These are phyloP conservation scores for Parthenolecanium corni DNA, from an alignment of 2,888 invertebrate species.

Conservation along the genomic window DNA sequence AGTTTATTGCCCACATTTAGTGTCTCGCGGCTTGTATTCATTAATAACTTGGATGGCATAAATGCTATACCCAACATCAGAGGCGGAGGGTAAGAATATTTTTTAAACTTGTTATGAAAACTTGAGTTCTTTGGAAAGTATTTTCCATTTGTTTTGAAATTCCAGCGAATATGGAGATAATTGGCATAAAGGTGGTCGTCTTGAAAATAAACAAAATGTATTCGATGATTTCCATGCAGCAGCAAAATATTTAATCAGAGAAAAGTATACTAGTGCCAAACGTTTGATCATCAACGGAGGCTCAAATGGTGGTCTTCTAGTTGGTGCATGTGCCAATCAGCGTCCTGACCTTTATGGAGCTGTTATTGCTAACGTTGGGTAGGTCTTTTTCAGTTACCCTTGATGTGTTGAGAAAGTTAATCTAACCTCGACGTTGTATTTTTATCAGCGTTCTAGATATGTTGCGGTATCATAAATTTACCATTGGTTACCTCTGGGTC, in stretches of 20 bases:
- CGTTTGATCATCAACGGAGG: slow-evolving; percentile 84
- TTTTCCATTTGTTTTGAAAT: slow-evolving; percentile 5
- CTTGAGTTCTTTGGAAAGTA: background rate
- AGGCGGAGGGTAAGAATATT: slow-evolving; percentile 71
- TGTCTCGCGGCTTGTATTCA: slow-evolving; percentile 72
- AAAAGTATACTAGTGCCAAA: slow-evolving; percentile 63
- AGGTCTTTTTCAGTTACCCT: too few species aligned
- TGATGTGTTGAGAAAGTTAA: too few species aligned
- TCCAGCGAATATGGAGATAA: slow-evolving; percentile 88
- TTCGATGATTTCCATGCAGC: slow-evolving; percentile 94
- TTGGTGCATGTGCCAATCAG: slow-evolving; percentile 90
- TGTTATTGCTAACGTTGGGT: slow-evolving; percentile 90
- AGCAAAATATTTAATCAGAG: slow-evolving; percentile 70
- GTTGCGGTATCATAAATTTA: slow-evolving; percentile 95
- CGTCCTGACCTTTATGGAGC: slow-evolving; percentile 88
- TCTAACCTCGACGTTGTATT: too few species aligned
- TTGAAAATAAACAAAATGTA: slow-evolving; percentile 88
- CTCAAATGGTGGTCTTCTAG: slow-evolving; percentile 93
- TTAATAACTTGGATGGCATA: slow-evolving; percentile 78
- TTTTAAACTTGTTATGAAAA: background rate
- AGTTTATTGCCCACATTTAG: slow-evolving; percentile 83
- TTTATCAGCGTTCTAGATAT: slow-evolving; percentile 81
- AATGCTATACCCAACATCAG: slow-evolving; percentile 87
- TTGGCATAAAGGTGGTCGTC: slow-evolving; percentile 90
- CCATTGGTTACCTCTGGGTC: slow-evolving; percentile 92